phyloP scores from a whole-genome alignment of 2,797 vertebrate genomes.

The Cossypha caffra region DNA sequence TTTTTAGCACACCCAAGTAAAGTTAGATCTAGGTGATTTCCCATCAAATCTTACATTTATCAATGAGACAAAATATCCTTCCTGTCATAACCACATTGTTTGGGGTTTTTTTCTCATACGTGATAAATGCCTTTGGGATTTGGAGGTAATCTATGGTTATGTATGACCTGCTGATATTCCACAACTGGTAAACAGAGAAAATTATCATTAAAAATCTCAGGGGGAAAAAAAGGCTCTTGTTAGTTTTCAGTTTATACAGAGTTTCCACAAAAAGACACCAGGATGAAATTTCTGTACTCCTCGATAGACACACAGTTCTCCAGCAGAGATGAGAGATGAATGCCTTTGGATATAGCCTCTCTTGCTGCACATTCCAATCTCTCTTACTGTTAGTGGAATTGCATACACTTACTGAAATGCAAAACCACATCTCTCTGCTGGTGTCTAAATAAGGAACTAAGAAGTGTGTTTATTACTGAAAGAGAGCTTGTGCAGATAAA shows the following conservation, averaged over 20 bases:
- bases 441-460: neutral
- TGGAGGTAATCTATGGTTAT: neutral
- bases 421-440: neutral
- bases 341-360: neutral
- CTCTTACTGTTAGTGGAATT: neutral
- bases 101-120: fast-evolving
- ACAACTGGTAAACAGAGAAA: neutral
- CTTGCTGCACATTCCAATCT: neutral
- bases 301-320: neutral
- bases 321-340: neutral
- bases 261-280: neutral
- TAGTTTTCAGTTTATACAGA: neutral
- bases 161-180: neutral
- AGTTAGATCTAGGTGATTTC: neutral
- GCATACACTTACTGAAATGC: neutral
- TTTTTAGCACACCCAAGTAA: neutral
- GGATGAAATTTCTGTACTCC: neutral
- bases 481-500: neutral
- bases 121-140: neutral
- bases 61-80: neutral
- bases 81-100: neutral
- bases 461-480: neutral
- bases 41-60: neutral
- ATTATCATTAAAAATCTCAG: neutral
- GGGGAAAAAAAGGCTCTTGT: neutral